These are phyloP conservation scores for Drosophila pallidifrons DNA, from an alignment of 1,140 invertebrate genomes.

Conservation along the genomic window DNA sequence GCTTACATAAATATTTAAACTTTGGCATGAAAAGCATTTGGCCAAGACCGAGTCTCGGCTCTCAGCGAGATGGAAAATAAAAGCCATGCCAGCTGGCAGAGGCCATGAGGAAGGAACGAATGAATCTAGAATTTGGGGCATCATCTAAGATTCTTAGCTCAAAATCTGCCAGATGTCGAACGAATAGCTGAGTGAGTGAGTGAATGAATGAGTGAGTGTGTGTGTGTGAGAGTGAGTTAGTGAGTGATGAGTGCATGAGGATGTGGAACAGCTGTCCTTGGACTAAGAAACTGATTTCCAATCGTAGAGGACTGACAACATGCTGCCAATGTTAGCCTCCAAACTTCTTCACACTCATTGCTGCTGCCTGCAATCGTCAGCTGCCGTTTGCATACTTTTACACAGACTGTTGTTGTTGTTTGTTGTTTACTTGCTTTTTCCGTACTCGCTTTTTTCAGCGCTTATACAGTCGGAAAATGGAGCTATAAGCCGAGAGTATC, in stretches of 20 bases:
- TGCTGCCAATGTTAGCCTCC: slow-evolving; percentile 23
- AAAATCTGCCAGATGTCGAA: slow-evolving; percentile 32
- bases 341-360: slow-evolving; percentile 21
- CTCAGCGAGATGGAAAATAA: slow-evolving; percentile 53
- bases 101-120: slow-evolving; percentile 15
- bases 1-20: slow-evolving; percentile 75
- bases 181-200: slow-evolving; percentile 6
- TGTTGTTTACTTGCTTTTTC: slow-evolving; percentile 56
- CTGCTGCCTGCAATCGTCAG: neutral
- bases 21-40: slow-evolving; percentile 59
- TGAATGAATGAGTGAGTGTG: slow-evolving; percentile 35
- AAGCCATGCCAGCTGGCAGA: slow-evolving; percentile 59
- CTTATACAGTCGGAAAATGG: slow-evolving; percentile 40
- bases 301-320: slow-evolving; percentile 52
- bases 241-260: slow-evolving; percentile 39
- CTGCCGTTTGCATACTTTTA: slow-evolving; percentile 41
- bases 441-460: neutral
- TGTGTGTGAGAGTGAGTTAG: slow-evolving; percentile 27
- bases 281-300: slow-evolving; percentile 68
- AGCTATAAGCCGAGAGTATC: slow-evolving; percentile 76
- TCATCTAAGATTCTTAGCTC: slow-evolving; percentile 9
- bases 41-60: slow-evolving; percentile 14
- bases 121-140: slow-evolving; percentile 11
- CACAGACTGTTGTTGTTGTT: slow-evolving; percentile 45
- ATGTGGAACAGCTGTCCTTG: slow-evolving; percentile 59